Conservation (phyloP, 1,140 invertebrate species). For the Drosophila gunungcola region DNA sequence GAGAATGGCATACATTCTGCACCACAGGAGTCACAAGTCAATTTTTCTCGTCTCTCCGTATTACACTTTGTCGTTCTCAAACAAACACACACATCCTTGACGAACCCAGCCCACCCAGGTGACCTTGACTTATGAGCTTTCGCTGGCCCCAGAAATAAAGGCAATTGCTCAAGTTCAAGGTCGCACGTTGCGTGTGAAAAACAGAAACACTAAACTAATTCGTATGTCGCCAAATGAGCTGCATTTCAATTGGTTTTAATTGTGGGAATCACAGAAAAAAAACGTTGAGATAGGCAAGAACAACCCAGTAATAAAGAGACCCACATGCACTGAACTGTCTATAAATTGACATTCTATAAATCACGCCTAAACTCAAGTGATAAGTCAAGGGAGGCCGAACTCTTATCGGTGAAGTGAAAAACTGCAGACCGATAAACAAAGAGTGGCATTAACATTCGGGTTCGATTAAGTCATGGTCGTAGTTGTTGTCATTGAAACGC, state of each 20-base stretch:
- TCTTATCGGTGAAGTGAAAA: constrained; percentile 19
- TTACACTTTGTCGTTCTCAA: neutral
- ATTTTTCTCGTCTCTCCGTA: neutral
- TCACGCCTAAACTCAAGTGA: constrained; percentile 5
- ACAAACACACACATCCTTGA: constrained; percentile 23
- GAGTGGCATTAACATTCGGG: constrained; percentile 31
- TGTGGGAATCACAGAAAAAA: constrained; percentile 1
- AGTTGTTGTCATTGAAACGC: constrained; percentile 46
- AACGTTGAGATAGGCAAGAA: too few relatives aligned
- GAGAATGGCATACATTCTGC: neutral
- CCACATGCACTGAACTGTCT: neutral
- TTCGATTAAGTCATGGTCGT: constrained; percentile 60
- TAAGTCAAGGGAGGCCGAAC: constrained; percentile 9
- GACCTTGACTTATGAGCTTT: constrained; percentile 44
- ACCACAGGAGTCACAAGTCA: neutral
- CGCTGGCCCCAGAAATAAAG: constrained; percentile 6
- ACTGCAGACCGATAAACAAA: constrained; percentile 26
- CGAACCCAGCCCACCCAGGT: constrained; percentile 20
- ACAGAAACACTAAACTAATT: constrained; percentile 6
- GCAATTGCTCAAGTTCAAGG: constrained; percentile 49
- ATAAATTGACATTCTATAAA: constrained; percentile 7
- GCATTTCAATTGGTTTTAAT: constrained; percentile 31
- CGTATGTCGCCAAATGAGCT: constrained; percentile 21
- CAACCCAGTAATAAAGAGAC: neutral
- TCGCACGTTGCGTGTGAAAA: constrained; percentile 30